Base-by-base conservation (phyloP, 2,888 invertebrate species). In the Patella depressa region DNA sequence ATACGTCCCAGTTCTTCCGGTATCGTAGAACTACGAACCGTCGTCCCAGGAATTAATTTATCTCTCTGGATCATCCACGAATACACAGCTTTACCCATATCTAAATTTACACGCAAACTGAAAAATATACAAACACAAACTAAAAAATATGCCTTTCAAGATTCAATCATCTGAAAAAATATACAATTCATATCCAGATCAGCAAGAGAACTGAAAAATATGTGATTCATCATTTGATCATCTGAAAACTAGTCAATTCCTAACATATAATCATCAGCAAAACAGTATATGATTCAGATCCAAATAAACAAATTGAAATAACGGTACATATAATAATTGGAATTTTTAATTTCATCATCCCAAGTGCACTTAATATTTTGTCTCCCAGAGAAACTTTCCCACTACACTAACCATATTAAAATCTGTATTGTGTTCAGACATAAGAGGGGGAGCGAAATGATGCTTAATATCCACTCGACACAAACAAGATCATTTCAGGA, bases 31-130 rank as follows among this genome's bases (percentile, higher is more conserved):
- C 98, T 98, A 11, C 99, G 94, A 80, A 98, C 98, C 14, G 98
- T 97, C 0, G 98, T 98, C 45, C 97, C 98, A 81, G 95, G 95
- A 84, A 99, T 98, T 86, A 96, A 94, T 76, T 96, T 95, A 93
- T 99, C 99, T 78, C 96, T 94, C 88, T 98, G 97, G 87, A 99
- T 98, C 85, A 96, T 95, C 96, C 97, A 99, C 0, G 99, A 97
- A 92, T 99, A 99, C 90, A 96, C 98, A 0, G 96, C 96, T 93
- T 99, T 99, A 1, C 98, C 99, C 96, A 99, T 97, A 89, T 99
- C 99, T 85, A 99, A 93, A 93, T 99, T 99, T 0, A 99, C 99
- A 82, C 99, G 94, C 88, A 99, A 94, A 93, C 98, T 98, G 91
- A 75, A 77, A 79, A 54, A 54, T n/a, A 73, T 76, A 54, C 59